Evolutionary conservation across 1,140 invertebrate species (phyloP), one percentile per base, ranked within the genome.

Genomic region (Tetramorium alpestre): DNA sequence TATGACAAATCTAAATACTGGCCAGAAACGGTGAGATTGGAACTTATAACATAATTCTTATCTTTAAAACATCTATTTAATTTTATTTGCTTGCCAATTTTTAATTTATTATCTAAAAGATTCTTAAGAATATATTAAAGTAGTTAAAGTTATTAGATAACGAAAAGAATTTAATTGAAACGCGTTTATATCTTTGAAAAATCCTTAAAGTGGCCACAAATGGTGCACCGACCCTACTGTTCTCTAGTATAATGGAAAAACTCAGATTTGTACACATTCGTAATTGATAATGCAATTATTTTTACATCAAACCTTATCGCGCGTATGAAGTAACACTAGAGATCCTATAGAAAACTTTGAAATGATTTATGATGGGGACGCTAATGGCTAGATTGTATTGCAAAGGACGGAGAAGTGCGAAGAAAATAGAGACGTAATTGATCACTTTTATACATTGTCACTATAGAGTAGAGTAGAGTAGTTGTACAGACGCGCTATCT

Each of bases 391-490:
- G n/a, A 16, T 80, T 69, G 47, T 69, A 56, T 81, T 28, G 49
- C 51, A 54, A 69, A 54, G 47, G 41, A 69, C 47, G 11, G 33
- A 3, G n/a, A 81, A 70, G 16, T 28, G 28, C 3, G 78, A 41
- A 54, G 22, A 38, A 73, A 84, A 60, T 25, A 38, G 41, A 62
- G 67, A 47, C 16, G 22, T 75, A 60, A 84, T 70, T 49, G 80
- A 60, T 72, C n/a, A 60, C n/a, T 73, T 28, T 69, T 69, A 25
- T 47, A 69, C 65, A 38, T 18, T 54, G 54, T 58, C 41, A 0
- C n/a, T 49, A 38, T 11, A 47, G 38, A 73, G 28, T 38, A 47
- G 38, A 73, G 28, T 38, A 18, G 10, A 60, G 13, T 58, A 60
- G 13, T 58, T 13, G 18, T 18, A n/a, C 28, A 47, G 5, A 18